These are phyloP conservation scores for Malachius bipustulatus DNA, from an alignment of 2,888 invertebrate genomes.

Conservation along the genomic window DNA sequence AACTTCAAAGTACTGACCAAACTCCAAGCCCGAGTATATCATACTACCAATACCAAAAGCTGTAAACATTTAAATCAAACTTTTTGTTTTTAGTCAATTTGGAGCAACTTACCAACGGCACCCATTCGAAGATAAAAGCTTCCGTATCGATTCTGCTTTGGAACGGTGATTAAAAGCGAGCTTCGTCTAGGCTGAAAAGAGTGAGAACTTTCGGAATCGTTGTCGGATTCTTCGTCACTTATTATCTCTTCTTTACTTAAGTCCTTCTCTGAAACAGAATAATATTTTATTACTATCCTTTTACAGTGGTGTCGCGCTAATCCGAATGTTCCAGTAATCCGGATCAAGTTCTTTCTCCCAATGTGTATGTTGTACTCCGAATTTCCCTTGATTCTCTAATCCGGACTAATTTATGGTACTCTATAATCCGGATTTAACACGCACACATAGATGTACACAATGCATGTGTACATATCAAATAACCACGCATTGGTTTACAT, in stretches of 20 bases:
- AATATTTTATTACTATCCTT: not conserved
- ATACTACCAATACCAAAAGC: slow-evolving; percentile 96
- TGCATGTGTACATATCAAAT: no score
- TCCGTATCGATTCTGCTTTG: slow-evolving; percentile 67
- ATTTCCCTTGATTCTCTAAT: no score
- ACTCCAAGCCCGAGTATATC: slow-evolving; percentile 93
- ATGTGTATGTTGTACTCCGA: no score
- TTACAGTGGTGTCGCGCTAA: no score
- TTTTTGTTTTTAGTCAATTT: slow-evolving; percentile 5
- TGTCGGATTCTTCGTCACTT: slow-evolving; percentile 44
- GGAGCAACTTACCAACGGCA: slow-evolving; percentile 59
- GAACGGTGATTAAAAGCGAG: slow-evolving; percentile 35
- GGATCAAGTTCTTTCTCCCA: no score
- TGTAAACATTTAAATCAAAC: slow-evolving; percentile 42
- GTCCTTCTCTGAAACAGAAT: slow-evolving; percentile 13
- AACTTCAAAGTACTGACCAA: slow-evolving; percentile 90
- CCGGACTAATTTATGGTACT: no score
- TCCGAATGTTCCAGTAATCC: no score
- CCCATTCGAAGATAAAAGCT: slow-evolving; percentile 90
- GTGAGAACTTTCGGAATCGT: slow-evolving; percentile 26
- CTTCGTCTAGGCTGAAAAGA: slow-evolving; percentile 29
- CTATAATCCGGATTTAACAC: no score
- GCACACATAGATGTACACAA: no score
- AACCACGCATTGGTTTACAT: no score
- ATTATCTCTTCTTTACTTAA: slow-evolving; percentile 28